Evolutionary conservation across 1,140 invertebrate species (phyloP).

Genomic region (Apis laboriosa): DNA sequence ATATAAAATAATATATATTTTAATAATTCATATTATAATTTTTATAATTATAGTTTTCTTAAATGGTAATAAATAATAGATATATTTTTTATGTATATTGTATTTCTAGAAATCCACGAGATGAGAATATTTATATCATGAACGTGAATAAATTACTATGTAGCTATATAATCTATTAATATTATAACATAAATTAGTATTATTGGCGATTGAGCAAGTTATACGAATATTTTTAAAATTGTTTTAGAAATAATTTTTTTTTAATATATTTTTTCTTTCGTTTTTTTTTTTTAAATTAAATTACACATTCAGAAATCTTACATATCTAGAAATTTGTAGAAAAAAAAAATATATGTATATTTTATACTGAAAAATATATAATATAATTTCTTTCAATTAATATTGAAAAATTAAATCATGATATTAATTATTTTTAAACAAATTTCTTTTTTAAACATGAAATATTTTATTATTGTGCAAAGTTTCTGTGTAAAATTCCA

Average conservation of each 20-base stretch:
- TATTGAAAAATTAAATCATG: too few species aligned
- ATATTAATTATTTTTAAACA: background rate
- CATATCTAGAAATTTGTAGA: too few species aligned
- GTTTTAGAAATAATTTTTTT: too few species aligned
- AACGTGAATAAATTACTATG: conserved; percentile 41
- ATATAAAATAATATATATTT: too few species aligned
- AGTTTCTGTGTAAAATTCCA: background rate
- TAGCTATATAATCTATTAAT: conserved; percentile 54
- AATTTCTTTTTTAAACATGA: background rate
- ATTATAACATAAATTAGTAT: background rate
- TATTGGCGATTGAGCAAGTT: conserved; percentile 51
- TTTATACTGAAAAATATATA: too few species aligned
- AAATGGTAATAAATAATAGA: too few species aligned
- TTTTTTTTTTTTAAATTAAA: too few species aligned
- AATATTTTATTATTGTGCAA: background rate
- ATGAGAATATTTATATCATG: background rate
- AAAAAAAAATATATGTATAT: too few species aligned
- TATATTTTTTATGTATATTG: background rate
- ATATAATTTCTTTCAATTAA: too few species aligned
- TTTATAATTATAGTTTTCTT: background rate
- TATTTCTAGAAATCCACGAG: background rate
- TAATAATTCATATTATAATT: too few species aligned
- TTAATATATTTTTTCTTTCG: too few species aligned
- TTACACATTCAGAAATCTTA: too few species aligned
- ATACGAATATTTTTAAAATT: background rate